Evolutionary conservation across 1,140 invertebrate species (phyloP).

Genomic region (Octopus sinensis): DNA sequence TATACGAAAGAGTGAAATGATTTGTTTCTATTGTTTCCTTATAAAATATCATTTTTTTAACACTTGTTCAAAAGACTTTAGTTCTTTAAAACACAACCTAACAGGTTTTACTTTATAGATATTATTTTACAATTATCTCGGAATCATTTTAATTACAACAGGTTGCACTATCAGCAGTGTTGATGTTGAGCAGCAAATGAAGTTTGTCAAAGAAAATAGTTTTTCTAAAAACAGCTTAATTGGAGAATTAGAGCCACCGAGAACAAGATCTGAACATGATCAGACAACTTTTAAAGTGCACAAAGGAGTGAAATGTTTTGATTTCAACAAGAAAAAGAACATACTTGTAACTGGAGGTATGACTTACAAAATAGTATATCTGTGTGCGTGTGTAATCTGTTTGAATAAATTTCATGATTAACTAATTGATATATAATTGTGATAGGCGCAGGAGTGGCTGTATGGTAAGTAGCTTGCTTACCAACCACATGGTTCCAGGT

Average conservation of each 20-base stretch:
- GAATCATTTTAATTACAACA: constrained; percentile 22
- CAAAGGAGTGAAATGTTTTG: constrained; percentile 58
- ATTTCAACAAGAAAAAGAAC: constrained; percentile 56
- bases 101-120: neutral
- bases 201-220: constrained; percentile 30
- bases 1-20: neutral
- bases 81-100: neutral
- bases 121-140: neutral
- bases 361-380: neutral
- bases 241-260: constrained; percentile 30
- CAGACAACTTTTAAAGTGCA: constrained; percentile 56
- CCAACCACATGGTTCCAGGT: too few relatives aligned
- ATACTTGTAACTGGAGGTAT: constrained; percentile 56
- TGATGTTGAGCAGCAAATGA: constrained; percentile 51
- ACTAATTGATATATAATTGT: too few relatives aligned
- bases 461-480: too few relatives aligned
- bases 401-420: too few relatives aligned
- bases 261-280: constrained; percentile 47
- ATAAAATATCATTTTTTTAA: neutral
- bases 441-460: too few relatives aligned
- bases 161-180: constrained; percentile 53
- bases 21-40: neutral
- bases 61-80: neutral
- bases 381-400: neutral
- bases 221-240: constrained; percentile 25